These are phyloP conservation scores for Jacana jacana DNA, from an alignment of 2,113 vertebrate species.

Conservation along the genomic window DNA sequence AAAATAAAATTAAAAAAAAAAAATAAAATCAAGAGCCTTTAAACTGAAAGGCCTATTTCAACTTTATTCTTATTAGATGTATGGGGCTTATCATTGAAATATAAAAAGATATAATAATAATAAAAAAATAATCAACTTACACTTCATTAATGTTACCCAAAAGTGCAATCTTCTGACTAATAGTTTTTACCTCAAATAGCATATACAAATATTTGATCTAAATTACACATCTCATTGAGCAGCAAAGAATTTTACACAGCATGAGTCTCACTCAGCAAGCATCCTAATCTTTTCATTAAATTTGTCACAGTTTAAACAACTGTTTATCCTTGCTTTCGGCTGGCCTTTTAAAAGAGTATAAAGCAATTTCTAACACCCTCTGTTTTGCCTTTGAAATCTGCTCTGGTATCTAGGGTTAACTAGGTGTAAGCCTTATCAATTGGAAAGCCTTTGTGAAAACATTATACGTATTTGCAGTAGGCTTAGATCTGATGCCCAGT, in stretches of 20 bases:
- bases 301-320: conserved; percentile 41
- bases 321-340: background rate
- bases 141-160: background rate
- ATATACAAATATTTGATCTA: conserved; percentile 44
- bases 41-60: background rate
- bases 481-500: background rate
- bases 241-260: conserved; percentile 50
- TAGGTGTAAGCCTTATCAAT: background rate
- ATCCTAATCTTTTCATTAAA: conserved; percentile 37
- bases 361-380: background rate
- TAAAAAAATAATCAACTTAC: background rate
- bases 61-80: background rate
- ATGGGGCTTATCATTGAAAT: background rate
- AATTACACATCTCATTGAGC: conserved; percentile 51
- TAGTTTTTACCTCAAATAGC: conserved; percentile 26
- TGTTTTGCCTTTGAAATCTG: background rate
- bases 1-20: no score
- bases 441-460: background rate
- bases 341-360: background rate
- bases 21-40: background rate
- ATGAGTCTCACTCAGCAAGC: conserved; percentile 37
- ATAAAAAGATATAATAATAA: background rate
- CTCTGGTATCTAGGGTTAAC: background rate
- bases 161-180: background rate
- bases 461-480: background rate